A percentile compares a stretch with the other conserved stretches of the same genome.
Conservation (phyloP, 2,888 invertebrate species). For the Brachypalpus laphriformis region DNA sequence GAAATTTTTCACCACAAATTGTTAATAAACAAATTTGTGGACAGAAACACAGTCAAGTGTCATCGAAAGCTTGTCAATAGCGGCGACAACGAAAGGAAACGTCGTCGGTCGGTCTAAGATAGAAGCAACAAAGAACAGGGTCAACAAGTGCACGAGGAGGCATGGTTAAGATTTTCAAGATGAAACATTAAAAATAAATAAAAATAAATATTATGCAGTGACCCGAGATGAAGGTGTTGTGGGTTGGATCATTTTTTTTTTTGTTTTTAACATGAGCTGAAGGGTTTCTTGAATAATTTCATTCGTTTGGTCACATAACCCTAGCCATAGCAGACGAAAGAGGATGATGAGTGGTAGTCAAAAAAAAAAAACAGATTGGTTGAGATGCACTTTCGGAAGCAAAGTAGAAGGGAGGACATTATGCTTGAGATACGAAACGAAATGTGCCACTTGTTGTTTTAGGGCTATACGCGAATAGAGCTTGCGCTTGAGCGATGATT, state of each 20-base stretch:
- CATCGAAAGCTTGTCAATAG: slow-evolving; percentile 26
- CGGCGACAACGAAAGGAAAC: slow-evolving; percentile 14
- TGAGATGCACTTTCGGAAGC: slow-evolving; percentile 4
- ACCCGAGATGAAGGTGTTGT: slow-evolving; percentile 26
- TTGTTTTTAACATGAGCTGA: slow-evolving; percentile 4
- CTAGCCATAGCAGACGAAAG: neutral
- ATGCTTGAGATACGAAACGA: neutral
- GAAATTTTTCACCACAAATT: neutral
- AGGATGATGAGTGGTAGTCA: slow-evolving; percentile 18
- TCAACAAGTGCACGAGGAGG: slow-evolving; percentile 40
- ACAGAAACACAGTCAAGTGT: neutral
- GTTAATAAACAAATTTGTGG: neutral
- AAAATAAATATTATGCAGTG: slow-evolving; percentile 1
- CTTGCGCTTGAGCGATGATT: neutral
- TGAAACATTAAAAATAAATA: neutral
- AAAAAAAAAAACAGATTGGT: slow-evolving; percentile 1
- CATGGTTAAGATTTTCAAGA: slow-evolving; percentile 35
- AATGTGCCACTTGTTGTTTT: neutral
- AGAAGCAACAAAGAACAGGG: slow-evolving; percentile 28
- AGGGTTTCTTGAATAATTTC: slow-evolving; percentile 26
- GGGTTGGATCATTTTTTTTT: neutral
- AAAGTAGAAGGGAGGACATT: neutral
- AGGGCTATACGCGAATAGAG: slow-evolving; percentile 4
- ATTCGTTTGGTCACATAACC: slow-evolving; percentile 16
- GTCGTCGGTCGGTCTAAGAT: neutral